phyloP scores from a whole-genome alignment of 2,888 invertebrate species.

The Busseola fusca region DNA sequence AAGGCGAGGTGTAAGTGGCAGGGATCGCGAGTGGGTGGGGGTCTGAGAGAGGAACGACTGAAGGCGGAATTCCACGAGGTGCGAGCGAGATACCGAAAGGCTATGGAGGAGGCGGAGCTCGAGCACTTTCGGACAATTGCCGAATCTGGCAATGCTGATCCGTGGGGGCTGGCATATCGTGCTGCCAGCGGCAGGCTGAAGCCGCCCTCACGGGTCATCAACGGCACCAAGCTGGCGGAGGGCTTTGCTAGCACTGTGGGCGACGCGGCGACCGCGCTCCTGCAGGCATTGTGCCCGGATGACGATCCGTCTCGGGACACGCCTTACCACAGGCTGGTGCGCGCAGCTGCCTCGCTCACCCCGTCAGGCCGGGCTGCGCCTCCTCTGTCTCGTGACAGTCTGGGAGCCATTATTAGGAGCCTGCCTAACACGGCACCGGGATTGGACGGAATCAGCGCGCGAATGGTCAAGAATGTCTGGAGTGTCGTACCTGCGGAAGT shows the following conservation, averaged over 20 bases:
- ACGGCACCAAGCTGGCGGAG: slow-evolving; percentile 36
- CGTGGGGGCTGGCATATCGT: slow-evolving; percentile 56
- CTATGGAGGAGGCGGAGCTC: slow-evolving; percentile 25
- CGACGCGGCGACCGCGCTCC: slow-evolving; percentile 35
- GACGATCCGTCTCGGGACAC: slow-evolving; percentile 53
- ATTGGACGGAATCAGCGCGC: slow-evolving; percentile 12
- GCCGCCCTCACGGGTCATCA: slow-evolving; percentile 53
- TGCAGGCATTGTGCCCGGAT: slow-evolving; percentile 59
- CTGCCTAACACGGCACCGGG: slow-evolving; percentile 57
- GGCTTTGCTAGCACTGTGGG: slow-evolving; percentile 38
- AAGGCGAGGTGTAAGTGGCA: slow-evolving; percentile 29
- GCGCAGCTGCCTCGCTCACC: slow-evolving; percentile 43
- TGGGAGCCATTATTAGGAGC: slow-evolving; percentile 44
- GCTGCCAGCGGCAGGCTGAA: slow-evolving; percentile 49
- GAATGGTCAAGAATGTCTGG: slow-evolving; percentile 18
- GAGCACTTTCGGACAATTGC: neutral
- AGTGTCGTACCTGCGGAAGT: neutral
- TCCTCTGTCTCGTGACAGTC: slow-evolving; percentile 12
- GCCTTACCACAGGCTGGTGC: slow-evolving; percentile 51
- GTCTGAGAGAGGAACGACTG: neutral
- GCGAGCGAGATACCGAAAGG: slow-evolving; percentile 2
- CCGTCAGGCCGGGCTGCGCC: slow-evolving; percentile 45
- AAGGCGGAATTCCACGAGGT: neutral
- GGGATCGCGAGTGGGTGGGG: neutral
- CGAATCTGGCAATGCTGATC: slow-evolving; percentile 16